Evolutionary conservation across 2,113 vertebrate genomes (phyloP).

Genomic region (Todiramphus saurophagus): DNA sequence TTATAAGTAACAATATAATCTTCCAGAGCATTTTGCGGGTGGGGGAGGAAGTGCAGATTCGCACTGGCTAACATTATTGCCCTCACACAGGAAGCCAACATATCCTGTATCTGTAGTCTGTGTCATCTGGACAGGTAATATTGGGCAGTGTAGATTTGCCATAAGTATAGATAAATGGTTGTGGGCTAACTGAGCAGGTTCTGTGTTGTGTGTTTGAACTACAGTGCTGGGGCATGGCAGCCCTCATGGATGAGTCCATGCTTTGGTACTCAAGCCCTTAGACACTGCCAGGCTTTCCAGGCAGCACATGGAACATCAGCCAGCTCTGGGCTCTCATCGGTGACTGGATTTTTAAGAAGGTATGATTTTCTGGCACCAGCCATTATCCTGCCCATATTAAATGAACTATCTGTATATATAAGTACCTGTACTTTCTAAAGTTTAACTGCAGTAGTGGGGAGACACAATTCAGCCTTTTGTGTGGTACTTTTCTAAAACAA

Average conservation of each 20-base stretch:
- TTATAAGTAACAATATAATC: background rate
- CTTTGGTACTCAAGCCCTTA: background rate
- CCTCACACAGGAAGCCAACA: accelerated
- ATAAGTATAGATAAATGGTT: background rate
- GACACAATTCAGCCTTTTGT: background rate
- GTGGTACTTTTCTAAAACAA: background rate
- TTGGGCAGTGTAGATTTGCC: background rate
- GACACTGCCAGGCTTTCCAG: background rate
- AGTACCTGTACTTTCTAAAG: background rate
- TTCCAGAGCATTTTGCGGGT: background rate
- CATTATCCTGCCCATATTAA: background rate
- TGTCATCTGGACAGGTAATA: background rate
- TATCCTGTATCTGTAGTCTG: background rate
- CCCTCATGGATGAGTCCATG: background rate
- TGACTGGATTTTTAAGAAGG: background rate
- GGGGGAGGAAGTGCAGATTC: background rate
- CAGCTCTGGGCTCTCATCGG: background rate
- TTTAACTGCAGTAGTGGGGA: background rate
- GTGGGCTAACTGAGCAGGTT: background rate
- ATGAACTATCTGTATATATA: background rate
- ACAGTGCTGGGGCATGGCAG: background rate
- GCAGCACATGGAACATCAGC: background rate
- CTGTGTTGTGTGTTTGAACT: background rate
- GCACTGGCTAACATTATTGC: background rate
- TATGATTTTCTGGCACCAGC: background rate